phyloP scores from a whole-genome alignment of 1,140 invertebrate genomes.

The Copidosoma floridanum region DNA sequence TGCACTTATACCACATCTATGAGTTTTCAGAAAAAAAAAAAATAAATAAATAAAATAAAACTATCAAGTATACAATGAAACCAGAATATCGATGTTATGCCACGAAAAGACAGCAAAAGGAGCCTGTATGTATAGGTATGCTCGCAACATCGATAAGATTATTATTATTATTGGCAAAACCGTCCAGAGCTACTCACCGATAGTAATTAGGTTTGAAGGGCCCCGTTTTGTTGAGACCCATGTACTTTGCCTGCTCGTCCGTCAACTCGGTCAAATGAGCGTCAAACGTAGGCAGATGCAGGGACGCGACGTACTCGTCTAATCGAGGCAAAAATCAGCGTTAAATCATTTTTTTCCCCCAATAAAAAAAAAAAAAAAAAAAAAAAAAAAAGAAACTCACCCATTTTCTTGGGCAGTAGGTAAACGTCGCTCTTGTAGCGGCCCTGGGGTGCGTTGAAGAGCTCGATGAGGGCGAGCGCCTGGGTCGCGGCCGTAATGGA shows the following conservation, averaged over 20 bases:
- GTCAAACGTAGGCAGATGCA: conserved; percentile 95
- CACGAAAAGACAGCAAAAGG: too few relatives aligned
- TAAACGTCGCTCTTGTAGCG: conserved; percentile 95
- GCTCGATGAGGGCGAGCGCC: conserved; percentile 91
- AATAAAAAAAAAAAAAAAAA: conserved; percentile 18
- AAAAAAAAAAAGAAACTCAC: conserved; percentile 53
- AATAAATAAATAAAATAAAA: too few relatives aligned
- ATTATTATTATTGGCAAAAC: too few relatives aligned
- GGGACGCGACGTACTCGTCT: conserved; percentile 96
- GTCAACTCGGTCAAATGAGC: conserved; percentile 93
- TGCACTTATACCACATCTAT: too few relatives aligned
- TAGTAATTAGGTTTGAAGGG: conserved; percentile 99
- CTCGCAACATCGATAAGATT: too few relatives aligned
- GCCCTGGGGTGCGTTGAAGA: conserved; percentile 91
- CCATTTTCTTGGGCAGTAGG: conserved; percentile 97
- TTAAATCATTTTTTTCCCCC: conserved; percentile 25
- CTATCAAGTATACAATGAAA: too few relatives aligned
- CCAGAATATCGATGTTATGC: too few relatives aligned
- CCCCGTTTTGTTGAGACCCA: conserved; percentile 95
- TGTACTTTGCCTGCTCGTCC: conserved; percentile 97
- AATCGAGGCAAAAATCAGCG: conserved; percentile 28
- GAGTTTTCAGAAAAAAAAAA: too few relatives aligned
- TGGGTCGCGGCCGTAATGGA: conserved; percentile 94
- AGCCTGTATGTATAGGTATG: too few relatives aligned
- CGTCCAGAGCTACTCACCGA: conserved; percentile 72